Evolutionary conservation across 2,888 invertebrate species (phyloP), one percentile per base, ranked within the genome.

Genomic region (Amphipoea oculea): DNA sequence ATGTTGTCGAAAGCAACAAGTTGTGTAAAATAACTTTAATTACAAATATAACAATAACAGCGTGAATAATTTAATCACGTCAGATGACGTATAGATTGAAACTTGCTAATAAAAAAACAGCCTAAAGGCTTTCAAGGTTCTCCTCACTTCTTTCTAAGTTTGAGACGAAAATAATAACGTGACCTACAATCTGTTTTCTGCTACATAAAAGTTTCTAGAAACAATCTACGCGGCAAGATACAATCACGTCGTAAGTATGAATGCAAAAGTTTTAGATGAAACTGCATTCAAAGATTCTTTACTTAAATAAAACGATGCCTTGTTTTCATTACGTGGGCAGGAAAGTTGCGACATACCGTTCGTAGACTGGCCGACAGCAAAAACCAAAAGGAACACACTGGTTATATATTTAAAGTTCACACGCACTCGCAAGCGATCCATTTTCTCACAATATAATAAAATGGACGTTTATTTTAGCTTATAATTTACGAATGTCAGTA

Each of bases 341-440:
- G 62, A 81, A 82, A 82, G 79, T 89, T 89, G 79, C 84, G 68
- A 90, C 93, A 92, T 85, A 93, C 93, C 93, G 76, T 89, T 83
- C 3, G 86, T 86, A 70, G 85, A 85, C 74, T 91, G 90, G 85
- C 81, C 77, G 78, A 82, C 81, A 78, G 88, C 88, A 79, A 91
- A 79, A 79, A 91, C 82, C 82, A 93, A 79, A 76, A 93, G 78
- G 68, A 91, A 89, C 63, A 89, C 86, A 91, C 83, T 85, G 51
- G 83, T 81, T 75, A 90, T 66, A 77, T 86, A 85, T 89, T 89
- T 91, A 78, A 89, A 90, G 86, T 90, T 91, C 87, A 92, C 92
- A 86, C 89, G 91, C 90, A 92, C 89, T 89, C 87, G 84, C 68
- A 89, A 86, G 79, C 88, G 90, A 91, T 91, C 90, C 94, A 94